A percentile compares a stretch with the other conserved stretches of the same genome.
phyloP scores from a whole-genome alignment of 35 echinoderm and acorn worm genomes.

The Diadema setosum region DNA sequence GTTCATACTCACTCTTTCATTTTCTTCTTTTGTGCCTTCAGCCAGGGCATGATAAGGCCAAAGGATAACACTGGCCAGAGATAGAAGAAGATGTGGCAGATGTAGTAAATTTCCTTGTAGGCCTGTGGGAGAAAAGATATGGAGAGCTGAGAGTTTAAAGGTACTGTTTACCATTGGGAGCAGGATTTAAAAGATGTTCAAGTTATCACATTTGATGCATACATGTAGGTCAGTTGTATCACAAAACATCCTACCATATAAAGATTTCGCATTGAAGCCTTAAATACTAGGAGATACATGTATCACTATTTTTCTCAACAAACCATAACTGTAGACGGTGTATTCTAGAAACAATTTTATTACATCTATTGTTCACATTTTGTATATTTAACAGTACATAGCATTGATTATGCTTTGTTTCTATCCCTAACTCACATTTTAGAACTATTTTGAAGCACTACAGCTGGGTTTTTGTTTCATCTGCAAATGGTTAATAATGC shows the following conservation, averaged over 20 bases:
- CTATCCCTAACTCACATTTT: no score
- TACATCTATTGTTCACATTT: no score
- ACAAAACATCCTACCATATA: not conserved
- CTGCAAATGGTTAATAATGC: no score
- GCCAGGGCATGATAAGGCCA: not conserved
- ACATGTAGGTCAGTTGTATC: not conserved
- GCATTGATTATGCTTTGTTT: no score
- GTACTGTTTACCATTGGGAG: not conserved
- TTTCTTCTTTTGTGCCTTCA: not conserved
- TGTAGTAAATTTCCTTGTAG: conserved; percentile 11
- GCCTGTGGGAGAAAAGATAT: not conserved
- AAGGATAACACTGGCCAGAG: not conserved
- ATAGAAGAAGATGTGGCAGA: not conserved
- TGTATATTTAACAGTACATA: no score
- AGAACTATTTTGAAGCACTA: no score
- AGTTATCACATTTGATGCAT: not conserved
- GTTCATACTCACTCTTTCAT: not conserved
- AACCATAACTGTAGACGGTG: no score
- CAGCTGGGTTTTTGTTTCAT: no score
- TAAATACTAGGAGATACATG: no score
- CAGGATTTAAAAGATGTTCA: not conserved
- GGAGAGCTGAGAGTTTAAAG: no score
- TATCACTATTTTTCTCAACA: no score
- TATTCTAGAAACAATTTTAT: no score
- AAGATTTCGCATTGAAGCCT: not conserved